These are phyloP conservation scores for Drosophila paulistorum DNA, from an alignment of 1,140 invertebrate species.

Conservation along the genomic window DNA sequence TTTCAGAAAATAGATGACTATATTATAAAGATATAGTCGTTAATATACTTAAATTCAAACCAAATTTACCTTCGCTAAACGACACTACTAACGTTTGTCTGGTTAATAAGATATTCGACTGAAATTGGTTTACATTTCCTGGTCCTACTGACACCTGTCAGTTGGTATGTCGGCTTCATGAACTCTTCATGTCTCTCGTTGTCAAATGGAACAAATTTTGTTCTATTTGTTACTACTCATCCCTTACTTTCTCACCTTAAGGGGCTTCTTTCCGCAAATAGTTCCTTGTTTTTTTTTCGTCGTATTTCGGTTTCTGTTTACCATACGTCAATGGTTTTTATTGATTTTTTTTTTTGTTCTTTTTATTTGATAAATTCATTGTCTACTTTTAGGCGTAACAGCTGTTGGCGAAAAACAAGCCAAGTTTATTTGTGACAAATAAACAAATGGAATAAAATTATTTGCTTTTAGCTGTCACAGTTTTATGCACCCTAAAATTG, in stretches of 20 bases:
- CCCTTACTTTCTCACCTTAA: conserved; percentile 14
- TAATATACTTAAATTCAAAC: no score
- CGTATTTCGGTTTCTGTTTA: conserved; percentile 32
- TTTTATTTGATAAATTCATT: conserved; percentile 12
- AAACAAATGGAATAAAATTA: conserved; percentile 47
- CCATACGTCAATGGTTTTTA: conserved; percentile 28
- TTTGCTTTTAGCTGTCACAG: conserved; percentile 51
- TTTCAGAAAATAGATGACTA: no score
- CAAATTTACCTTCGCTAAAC: no score
- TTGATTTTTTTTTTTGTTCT: conserved; percentile 34
- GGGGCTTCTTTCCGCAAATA: conserved; percentile 46
- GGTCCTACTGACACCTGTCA: conserved; percentile 8
- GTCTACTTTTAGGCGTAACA: conserved; percentile 21
- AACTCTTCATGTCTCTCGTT: conserved; percentile 1
- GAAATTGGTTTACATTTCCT: neutral
- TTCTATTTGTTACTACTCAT: conserved; percentile 8
- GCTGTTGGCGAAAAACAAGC: conserved; percentile 1
- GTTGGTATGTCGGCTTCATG: neutral
- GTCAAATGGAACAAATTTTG: conserved; percentile 6
- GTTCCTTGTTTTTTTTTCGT: conserved; percentile 17
- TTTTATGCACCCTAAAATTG: conserved; percentile 62
- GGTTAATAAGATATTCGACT: no score
- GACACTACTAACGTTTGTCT: no score
- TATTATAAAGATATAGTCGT: no score
- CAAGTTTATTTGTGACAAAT: conserved; percentile 52